Conservation (phyloP, 2,113 vertebrate genomes). For the Forbesichthys papilliferus region DNA sequence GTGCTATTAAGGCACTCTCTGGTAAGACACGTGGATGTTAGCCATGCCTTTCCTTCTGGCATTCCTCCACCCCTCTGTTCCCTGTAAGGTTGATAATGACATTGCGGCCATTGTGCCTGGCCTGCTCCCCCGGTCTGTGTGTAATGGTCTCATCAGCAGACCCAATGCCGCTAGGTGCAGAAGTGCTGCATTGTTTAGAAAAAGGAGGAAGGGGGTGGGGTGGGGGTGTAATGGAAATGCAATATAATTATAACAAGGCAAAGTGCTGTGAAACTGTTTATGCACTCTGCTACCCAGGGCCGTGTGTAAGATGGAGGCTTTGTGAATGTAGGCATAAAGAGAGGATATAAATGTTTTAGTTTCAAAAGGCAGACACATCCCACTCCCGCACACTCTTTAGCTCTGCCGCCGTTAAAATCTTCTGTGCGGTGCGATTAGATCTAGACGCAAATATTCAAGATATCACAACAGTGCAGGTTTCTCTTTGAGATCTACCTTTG, state of each 20-base stretch:
- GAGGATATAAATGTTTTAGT: background rate
- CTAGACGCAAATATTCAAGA: too few relatives aligned
- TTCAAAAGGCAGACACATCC: conserved; percentile 11
- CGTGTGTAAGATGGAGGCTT: conserved; percentile 27
- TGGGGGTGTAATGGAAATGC: conserved; percentile 58
- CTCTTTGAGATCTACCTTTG: conserved; percentile 8
- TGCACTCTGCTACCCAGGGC: conserved; percentile 22
- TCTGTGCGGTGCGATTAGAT: too few relatives aligned
- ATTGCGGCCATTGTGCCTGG: conserved; percentile 55
- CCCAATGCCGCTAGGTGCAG: conserved; percentile 63
- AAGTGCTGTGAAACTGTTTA: conserved; percentile 56
- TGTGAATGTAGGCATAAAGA: conserved; percentile 15
- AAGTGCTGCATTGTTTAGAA: conserved; percentile 69
- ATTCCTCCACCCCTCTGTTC: conserved; percentile 21
- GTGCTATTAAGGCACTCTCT: background rate
- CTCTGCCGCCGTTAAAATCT: too few relatives aligned
- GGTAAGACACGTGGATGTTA: background rate
- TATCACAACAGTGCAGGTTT: background rate
- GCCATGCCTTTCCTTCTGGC: conserved; percentile 1
- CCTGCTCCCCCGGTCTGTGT: conserved; percentile 61
- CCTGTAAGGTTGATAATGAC: conserved; percentile 55
- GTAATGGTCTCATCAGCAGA: conserved; percentile 64
- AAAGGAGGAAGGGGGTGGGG: conserved; percentile 42
- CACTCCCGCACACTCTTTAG: conserved; percentile 8
- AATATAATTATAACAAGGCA: conserved; percentile 62